Evolutionary conservation across 2,113 vertebrate species (phyloP), one percentile per base, ranked within the genome.

Genomic region (Riparia riparia): DNA sequence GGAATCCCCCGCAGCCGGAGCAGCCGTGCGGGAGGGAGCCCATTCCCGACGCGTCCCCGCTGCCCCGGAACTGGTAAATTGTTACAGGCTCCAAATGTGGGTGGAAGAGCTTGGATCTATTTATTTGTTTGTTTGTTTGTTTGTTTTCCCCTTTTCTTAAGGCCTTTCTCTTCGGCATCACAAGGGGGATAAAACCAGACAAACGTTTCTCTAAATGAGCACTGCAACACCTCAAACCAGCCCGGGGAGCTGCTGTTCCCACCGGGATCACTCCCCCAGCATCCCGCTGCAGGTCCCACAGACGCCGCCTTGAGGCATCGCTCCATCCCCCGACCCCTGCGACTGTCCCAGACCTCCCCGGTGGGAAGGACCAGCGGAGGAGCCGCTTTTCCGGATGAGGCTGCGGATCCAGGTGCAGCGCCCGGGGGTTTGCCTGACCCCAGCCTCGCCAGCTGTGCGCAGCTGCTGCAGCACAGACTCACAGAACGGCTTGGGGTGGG

Each of bases 241-340:
- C 22, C 9, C 1, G 0, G 4, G 32, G 41, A 31, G 26, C 14
- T 16, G 84, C 63, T 15, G 60, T 4, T 64, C 37, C 37, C 32
- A 0, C 10, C 1, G 19, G n/a, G 22, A 7, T 51, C 0, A 2
- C 2, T 11, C 54, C 6, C 34, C 5, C 39, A 4, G 47, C 32
- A 50, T 7, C 50, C 56, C 3, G 2, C 41, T 14, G 31, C 22
- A 0, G 1, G 4, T 31, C 42, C 53, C 71, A n/a, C 19, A 5
- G 9, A 4, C 0, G 7, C 25, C 5, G 0, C 24, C 5, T 14
- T 2, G 0, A 7, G 2, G 28, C 58, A 4, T 3, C 6, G 1
- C 8, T 54, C 12, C 39, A 8, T 37, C 64, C 47, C 80, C n/a
- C 1, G 20, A 12, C 2, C 14, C 14, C 77, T 0, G 7, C 2